Evolutionary conservation across 2,797 vertebrate genomes (phyloP).

Genomic region (Takifugu rubripes): DNA sequence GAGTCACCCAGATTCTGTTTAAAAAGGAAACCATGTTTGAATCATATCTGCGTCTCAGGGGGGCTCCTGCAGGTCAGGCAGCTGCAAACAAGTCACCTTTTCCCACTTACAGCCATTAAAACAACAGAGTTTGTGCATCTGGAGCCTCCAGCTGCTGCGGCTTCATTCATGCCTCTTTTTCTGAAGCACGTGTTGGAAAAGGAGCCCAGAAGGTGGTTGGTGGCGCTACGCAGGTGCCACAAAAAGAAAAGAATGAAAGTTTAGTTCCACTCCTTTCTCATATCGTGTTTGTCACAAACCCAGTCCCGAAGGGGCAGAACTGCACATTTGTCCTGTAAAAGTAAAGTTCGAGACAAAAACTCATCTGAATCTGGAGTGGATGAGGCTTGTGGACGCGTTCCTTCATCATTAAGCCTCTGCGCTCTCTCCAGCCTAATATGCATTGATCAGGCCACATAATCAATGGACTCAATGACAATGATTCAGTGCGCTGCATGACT

Average conservation of each 20-base stretch:
- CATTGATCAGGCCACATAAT: conserved; percentile 73
- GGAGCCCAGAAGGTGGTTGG: no score
- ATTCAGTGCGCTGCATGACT: conserved; percentile 72
- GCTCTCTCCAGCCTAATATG: conserved; percentile 55
- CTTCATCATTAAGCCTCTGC: conserved; percentile 58
- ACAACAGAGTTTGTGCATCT: neutral
- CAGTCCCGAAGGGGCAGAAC: neutral
- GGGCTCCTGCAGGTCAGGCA: neutral
- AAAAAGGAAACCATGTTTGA: neutral
- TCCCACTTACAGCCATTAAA: neutral
- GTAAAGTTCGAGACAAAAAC: conserved; percentile 1
- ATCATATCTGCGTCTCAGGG: neutral
- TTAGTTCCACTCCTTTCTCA: no score
- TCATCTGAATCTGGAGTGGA: conserved; percentile 25
- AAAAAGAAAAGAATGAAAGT: no score
- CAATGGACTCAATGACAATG: conserved; percentile 77
- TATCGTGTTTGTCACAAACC: no score
- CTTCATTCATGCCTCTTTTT: no score
- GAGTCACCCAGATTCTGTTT: no score
- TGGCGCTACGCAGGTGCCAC: no score
- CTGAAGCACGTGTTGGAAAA: no score
- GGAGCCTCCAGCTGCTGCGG: neutral
- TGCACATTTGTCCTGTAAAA: neutral
- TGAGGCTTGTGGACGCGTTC: conserved; percentile 58
- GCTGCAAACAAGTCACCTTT: neutral